These are phyloP conservation scores for Caracal caracal DNA, from an alignment of 2,113 vertebrate genomes.

Conservation along the genomic window DNA sequence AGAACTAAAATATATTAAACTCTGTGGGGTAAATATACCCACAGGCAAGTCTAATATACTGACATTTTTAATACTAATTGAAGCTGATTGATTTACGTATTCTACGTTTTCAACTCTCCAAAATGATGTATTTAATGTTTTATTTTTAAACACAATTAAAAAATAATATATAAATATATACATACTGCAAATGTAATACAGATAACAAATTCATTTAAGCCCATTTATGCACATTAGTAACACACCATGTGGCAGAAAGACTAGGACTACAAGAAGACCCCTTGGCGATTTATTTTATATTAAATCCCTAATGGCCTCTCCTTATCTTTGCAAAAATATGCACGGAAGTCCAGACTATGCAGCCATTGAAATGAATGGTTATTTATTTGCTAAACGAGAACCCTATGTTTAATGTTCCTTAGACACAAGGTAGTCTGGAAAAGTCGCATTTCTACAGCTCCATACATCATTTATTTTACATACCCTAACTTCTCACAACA, in stretches of 20 bases:
- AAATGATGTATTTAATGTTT: conserved; percentile 96
- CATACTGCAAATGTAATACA: conserved; percentile 99
- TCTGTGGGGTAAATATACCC: conserved; percentile 80
- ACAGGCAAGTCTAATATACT: conserved; percentile 79
- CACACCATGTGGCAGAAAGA: conserved; percentile 99
- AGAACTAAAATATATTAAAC: conserved; percentile 76
- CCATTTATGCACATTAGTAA: conserved; percentile 99
- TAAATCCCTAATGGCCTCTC: conserved; percentile 99
- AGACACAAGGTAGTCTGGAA: conserved; percentile 98
- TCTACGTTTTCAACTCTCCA: conserved; percentile 90
- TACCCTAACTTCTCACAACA: conserved; percentile 98
- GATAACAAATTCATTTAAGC: conserved; percentile 99
- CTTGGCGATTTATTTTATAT: conserved; percentile 99
- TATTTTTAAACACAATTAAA: conserved; percentile 99
- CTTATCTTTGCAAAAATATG: conserved; percentile 98
- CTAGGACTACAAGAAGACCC: conserved; percentile 96
- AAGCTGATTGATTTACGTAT: conserved; percentile 98
- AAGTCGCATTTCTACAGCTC: conserved; percentile 97
- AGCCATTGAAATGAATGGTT: conserved; percentile 99
- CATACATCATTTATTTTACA: conserved; percentile 99
- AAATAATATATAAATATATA: conserved; percentile 99
- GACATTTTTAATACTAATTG: conserved; percentile 92
- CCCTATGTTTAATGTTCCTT: conserved; percentile 99
- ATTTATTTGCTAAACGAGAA: conserved; percentile 99
- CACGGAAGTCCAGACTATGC: conserved; percentile 96